Conservation (phyloP, 2,888 invertebrate species). For the Netelia fuscicornis region DNA sequence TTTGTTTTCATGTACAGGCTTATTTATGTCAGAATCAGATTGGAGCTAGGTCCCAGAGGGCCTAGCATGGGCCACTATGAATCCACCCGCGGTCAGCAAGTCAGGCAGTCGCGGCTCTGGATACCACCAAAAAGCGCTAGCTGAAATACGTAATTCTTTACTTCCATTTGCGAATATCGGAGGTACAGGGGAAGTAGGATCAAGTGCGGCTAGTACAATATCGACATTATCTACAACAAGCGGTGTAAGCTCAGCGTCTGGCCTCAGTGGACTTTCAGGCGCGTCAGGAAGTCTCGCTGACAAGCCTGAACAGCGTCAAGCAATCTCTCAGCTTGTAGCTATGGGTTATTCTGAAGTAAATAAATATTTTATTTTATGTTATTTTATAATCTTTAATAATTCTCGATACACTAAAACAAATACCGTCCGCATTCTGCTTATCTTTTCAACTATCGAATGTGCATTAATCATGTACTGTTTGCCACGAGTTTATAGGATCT, state of each 20-base stretch:
- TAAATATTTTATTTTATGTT: conserved; percentile 11
- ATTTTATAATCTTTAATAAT: too few relatives aligned
- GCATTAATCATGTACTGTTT: too few relatives aligned
- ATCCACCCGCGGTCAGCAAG: conserved; percentile 86
- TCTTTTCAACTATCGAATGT: too few relatives aligned
- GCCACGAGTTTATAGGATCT: too few relatives aligned
- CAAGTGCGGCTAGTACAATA: conserved; percentile 92
- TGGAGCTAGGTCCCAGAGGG: conserved; percentile 84
- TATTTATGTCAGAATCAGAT: conserved; percentile 81
- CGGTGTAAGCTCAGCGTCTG: conserved; percentile 87
- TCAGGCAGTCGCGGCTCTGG: conserved; percentile 91
- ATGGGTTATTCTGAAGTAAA: conserved; percentile 92
- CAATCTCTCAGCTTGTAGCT: conserved; percentile 88
- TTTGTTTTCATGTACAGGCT: conserved; percentile 66
- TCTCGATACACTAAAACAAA: too few relatives aligned
- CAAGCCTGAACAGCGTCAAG: conserved; percentile 89
- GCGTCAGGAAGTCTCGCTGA: conserved; percentile 88
- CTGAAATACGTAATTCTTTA: conserved; percentile 93
- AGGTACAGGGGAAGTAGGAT: conserved; percentile 88
- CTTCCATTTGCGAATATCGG: conserved; percentile 92
- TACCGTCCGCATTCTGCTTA: too few relatives aligned
- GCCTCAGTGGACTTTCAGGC: conserved; percentile 87
- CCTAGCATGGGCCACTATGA: conserved; percentile 86
- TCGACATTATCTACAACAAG: conserved; percentile 88
- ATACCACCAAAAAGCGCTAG: conserved; percentile 95